phyloP scores from a whole-genome alignment of 2,888 invertebrate species.

The Lasioglossum zephyrum region DNA sequence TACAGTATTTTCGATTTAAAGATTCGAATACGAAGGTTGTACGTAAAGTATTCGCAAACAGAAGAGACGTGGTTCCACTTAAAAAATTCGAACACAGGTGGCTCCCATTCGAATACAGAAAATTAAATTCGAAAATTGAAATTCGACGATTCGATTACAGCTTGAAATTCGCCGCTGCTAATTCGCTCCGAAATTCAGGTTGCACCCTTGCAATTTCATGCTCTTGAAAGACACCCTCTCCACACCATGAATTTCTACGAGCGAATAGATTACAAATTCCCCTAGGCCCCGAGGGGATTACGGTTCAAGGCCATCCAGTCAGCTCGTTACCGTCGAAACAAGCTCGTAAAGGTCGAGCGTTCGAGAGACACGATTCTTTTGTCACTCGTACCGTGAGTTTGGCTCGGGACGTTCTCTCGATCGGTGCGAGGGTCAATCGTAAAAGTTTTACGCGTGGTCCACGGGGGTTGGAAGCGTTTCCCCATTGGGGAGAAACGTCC shows the following conservation, averaged over 20 bases:
- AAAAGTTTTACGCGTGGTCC: conserved; percentile 10
- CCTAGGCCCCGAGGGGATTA: background rate
- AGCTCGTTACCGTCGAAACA: background rate
- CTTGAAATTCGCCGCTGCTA: background rate
- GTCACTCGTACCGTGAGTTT: background rate
- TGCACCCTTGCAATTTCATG: background rate
- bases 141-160: background rate
- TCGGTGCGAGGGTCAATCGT: conserved; percentile 5
- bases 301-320: background rate
- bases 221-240: too few relatives aligned
- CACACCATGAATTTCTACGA: background rate
- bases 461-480: background rate
- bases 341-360: background rate
- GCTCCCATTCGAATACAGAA: background rate
- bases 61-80: background rate
- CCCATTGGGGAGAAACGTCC: background rate
- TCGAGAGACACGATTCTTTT: background rate
- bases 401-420: background rate
- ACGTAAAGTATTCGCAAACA: too few relatives aligned
- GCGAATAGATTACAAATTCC: background rate
- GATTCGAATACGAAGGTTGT: background rate
- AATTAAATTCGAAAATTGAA: background rate
- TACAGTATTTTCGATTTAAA: background rate
- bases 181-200: background rate
- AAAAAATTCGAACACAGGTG: background rate